Base-by-base conservation (phyloP, 2,888 invertebrate species). In the Lasius platythorax region DNA sequence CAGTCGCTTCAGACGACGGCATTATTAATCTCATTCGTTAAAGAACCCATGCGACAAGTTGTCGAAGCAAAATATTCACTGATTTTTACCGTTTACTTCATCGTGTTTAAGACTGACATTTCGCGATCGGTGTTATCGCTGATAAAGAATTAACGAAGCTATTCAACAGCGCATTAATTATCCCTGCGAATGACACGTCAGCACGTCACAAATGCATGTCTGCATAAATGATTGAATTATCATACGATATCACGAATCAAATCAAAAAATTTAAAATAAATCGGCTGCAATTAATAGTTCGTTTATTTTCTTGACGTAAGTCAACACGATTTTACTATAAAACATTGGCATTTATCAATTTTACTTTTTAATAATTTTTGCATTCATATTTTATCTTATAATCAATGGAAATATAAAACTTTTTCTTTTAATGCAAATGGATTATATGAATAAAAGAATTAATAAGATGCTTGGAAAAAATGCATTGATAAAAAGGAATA, bases 11-110 rank as follows among this genome's bases (percentile, higher is more conserved):
- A 15, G 11, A 58, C 79, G 67, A 33, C 23, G 46, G 33, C 46
- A 15, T 61, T 46, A 46, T 72, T 72, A 61, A 79, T 79, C 61
- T 61, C 46, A 23, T 72, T 79, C 70, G 72, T 70, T 72, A 72
- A 72, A 70, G 43, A 70, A 79, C 61, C 33, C 58, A 72, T 18
- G 23, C 72, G 70, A 78, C 72, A 28, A 79, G 43, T 79, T 46
- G 70, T 58, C 79, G 73, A 72, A 72, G 61, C 68, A 23, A 56
- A 68, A 78, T 67, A 46, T n/a, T 66, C 53, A 37, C 53, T 53
- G 66, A 66, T 66, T 76, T 53, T 67, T 40, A 53, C 28, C 67
- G 23, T 23, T 67, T 67, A 76, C 28, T 56, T 64, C 23, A 56
- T 18, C 66, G 15, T 12, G 50, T 78, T 68, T n/a, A 30, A 68